Conservation (phyloP, 2,888 invertebrate genomes). For the Rambutsinella grinnellia region DNA sequence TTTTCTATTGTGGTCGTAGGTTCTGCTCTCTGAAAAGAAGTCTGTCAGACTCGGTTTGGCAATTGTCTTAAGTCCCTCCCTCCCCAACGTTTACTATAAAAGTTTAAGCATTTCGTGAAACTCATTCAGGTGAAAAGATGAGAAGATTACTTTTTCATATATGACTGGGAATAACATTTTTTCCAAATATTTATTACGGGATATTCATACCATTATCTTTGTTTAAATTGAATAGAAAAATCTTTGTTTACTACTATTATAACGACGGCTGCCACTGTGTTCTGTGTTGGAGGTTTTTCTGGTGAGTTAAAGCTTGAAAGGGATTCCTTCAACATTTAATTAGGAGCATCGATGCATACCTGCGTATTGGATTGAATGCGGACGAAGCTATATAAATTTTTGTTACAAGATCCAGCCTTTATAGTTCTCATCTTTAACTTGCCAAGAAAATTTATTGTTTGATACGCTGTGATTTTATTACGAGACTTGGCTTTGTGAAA, state of each 20-base stretch:
- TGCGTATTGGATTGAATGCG: neutral
- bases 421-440: neutral
- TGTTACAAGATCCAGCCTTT: neutral
- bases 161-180: no score
- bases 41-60: no score
- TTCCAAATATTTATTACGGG: no score
- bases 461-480: neutral
- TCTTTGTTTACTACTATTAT: conserved; percentile 6
- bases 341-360: conserved; percentile 14
- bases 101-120: neutral
- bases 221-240: conserved; percentile 3
- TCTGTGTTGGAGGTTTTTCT: no score
- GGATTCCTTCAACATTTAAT: conserved; percentile 1
- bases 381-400: neutral
- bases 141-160: no score
- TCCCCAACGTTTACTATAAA: neutral
- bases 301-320: neutral
- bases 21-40: no score
- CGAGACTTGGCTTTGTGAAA: neutral
- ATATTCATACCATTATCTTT: no score
- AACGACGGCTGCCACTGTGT: neutral
- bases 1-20: no score
- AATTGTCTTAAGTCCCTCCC: neutral
- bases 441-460: neutral
- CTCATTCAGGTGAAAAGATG: conserved; percentile 4